These are phyloP conservation scores for Urocitellus parryii DNA, from an alignment of 2,113 vertebrate species.

Conservation along the genomic window DNA sequence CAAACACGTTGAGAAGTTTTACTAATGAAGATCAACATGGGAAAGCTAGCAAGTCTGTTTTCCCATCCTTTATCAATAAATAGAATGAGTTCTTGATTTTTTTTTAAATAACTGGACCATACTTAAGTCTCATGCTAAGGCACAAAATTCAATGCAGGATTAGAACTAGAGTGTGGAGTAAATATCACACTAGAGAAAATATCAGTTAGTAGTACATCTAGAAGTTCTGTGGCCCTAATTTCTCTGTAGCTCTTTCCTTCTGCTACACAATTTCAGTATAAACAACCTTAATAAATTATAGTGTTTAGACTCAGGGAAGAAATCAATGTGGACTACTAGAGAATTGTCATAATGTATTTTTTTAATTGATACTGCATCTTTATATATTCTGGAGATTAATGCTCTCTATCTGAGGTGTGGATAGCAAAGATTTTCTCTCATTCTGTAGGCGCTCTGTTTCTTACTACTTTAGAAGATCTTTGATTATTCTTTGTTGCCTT, in stretches of 20 bases:
- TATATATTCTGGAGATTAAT: too few species aligned
- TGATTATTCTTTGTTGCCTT: not conserved
- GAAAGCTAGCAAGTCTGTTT: conserved; percentile 63
- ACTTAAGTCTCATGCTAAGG: not conserved
- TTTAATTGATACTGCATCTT: conserved; percentile 3
- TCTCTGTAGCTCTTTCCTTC: conserved; percentile 19
- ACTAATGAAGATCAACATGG: conserved; percentile 59
- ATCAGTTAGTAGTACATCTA: not conserved
- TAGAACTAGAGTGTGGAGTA: not conserved
- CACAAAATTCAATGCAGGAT: not conserved
- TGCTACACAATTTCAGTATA: not conserved
- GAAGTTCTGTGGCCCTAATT: not conserved
- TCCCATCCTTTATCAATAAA: conserved; percentile 59
- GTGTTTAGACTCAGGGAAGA: conserved; percentile 18
- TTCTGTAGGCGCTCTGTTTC: too few species aligned
- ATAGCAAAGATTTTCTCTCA: too few species aligned
- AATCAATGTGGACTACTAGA: conserved; percentile 30
- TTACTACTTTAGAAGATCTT: not conserved
- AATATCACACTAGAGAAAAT: not conserved
- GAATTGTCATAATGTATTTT: conserved; percentile 30
- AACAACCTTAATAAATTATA: conserved; percentile 34
- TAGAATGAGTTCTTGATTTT: conserved; percentile 43
- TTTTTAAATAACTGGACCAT: not conserved
- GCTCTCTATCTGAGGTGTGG: too few species aligned
- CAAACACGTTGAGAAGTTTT: conserved; percentile 77